Conservation (phyloP, 53 echinoderm and acorn worm genomes). For the Holothuria leucospilota region DNA sequence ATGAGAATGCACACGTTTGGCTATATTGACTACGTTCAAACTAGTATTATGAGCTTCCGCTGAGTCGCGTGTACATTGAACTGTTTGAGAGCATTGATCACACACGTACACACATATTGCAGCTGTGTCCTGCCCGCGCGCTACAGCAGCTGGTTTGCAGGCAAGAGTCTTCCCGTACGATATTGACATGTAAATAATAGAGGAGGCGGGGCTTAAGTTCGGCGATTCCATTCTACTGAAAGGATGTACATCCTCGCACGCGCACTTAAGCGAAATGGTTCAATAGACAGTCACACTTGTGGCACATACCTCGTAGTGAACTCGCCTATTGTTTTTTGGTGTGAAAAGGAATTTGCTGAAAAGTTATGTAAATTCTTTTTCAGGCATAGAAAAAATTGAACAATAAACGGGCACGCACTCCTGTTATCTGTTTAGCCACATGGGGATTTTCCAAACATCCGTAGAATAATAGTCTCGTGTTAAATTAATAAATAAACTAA, state of each 20-base stretch:
- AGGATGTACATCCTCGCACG: constrained; percentile 4
- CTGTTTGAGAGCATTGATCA: constrained; percentile 1
- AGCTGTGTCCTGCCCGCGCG: constrained; percentile 1
- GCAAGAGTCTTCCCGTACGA: background rate
- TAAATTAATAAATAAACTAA: no score
- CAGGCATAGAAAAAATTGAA: no score
- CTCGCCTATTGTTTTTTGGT: no score
- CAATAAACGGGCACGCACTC: no score
- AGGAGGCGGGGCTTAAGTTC: constrained; percentile 29
- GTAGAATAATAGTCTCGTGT: constrained; percentile 12
- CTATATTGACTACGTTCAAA: background rate
- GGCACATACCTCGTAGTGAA: no score
- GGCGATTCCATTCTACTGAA: constrained; percentile 3
- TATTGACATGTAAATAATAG: constrained; percentile 47
- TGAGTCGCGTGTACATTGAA: constrained; percentile 30
- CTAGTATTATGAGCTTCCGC: constrained; percentile 32
- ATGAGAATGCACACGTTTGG: constrained; percentile 6
- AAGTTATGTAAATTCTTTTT: no score
- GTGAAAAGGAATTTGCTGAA: no score
- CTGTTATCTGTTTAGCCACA: no score
- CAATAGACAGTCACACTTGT: no score
- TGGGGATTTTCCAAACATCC: constrained; percentile 1
- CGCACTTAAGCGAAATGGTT: no score
- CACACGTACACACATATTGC: constrained; percentile 33
- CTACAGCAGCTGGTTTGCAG: constrained; percentile 3